phyloP scores from a whole-genome alignment of 2,113 vertebrate species.

The Myotis brandtii region DNA sequence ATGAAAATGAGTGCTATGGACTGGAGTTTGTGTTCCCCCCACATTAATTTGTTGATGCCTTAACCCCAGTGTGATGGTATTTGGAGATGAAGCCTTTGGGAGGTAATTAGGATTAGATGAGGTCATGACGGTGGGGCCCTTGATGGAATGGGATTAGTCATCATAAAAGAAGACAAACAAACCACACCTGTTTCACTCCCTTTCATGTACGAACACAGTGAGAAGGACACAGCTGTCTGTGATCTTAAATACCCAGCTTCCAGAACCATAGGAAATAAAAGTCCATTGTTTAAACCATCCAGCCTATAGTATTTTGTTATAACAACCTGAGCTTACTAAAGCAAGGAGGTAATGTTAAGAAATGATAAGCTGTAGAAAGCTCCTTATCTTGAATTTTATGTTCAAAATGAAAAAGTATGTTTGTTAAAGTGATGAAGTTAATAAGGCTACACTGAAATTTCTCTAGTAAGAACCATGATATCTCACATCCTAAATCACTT shows the following conservation, averaged over 20 bases:
- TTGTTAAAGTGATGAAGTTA: not conserved
- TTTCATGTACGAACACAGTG: not conserved
- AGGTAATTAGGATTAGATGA: not conserved
- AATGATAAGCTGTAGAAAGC: not conserved
- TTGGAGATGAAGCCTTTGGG: not conserved
- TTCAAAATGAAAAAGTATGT: not conserved
- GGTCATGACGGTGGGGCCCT: not conserved
- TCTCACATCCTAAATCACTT: not conserved
- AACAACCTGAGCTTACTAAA: not conserved
- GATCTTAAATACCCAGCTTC: not conserved
- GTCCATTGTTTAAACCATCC: not conserved
- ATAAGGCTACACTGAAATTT: not conserved
- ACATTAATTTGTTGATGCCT: not conserved
- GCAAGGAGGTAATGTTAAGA: not conserved
- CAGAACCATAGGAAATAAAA: not conserved
- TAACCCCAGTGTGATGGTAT: not conserved
- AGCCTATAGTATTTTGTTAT: not conserved
- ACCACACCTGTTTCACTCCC: not conserved
- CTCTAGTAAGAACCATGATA: not conserved
- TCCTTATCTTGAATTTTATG: not conserved
- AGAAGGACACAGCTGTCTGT: not conserved
- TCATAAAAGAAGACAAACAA: not conserved
- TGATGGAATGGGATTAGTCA: not conserved
- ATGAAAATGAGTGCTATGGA: not conserved
- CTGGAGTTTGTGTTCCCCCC: not conserved